These are phyloP conservation scores for Eueremaeus valkanovi DNA, from an alignment of 2,888 invertebrate species.

Conservation along the genomic window DNA sequence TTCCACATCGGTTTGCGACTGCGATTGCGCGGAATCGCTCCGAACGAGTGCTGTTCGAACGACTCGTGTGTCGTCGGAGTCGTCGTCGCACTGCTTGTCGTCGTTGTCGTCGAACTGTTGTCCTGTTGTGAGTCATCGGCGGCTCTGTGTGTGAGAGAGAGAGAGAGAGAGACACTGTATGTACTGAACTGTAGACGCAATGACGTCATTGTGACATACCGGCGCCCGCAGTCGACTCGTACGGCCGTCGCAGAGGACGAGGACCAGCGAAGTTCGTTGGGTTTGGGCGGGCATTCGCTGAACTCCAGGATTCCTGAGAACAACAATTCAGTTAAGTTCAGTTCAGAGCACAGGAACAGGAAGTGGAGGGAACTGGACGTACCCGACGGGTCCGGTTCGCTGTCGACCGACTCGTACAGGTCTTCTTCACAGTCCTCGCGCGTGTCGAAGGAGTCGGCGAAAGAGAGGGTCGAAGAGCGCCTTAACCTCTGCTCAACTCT, in stretches of 20 bases:
- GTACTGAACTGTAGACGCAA: background rate
- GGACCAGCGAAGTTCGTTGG: slow-evolving; percentile 47
- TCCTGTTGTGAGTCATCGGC: no score
- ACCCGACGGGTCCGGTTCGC: slow-evolving; percentile 40
- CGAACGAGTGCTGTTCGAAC: background rate
- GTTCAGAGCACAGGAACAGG: background rate
- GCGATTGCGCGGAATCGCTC: slow-evolving; percentile 30
- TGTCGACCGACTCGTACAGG: slow-evolving; percentile 8
- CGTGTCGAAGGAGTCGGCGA: slow-evolving; percentile 38
- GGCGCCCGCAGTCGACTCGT: slow-evolving; percentile 42
- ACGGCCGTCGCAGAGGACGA: no score
- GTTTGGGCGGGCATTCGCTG: slow-evolving; percentile 47
- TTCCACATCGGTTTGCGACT: slow-evolving; percentile 39
- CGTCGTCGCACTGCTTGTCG: no score
- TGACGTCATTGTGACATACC: slow-evolving; percentile 15
- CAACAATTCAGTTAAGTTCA: background rate
- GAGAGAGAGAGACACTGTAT: background rate
- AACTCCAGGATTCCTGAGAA: slow-evolving; percentile 46
- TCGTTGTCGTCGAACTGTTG: no score
- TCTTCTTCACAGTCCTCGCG: no score
- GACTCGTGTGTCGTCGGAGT: slow-evolving; percentile 4
- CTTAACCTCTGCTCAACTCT: no score
- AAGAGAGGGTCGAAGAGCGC: slow-evolving; percentile 11
- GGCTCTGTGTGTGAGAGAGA: no score
- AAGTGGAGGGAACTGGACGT: background rate